Evolutionary conservation across 2,888 invertebrate genomes (phyloP).

Genomic region (Mantis religiosa): DNA sequence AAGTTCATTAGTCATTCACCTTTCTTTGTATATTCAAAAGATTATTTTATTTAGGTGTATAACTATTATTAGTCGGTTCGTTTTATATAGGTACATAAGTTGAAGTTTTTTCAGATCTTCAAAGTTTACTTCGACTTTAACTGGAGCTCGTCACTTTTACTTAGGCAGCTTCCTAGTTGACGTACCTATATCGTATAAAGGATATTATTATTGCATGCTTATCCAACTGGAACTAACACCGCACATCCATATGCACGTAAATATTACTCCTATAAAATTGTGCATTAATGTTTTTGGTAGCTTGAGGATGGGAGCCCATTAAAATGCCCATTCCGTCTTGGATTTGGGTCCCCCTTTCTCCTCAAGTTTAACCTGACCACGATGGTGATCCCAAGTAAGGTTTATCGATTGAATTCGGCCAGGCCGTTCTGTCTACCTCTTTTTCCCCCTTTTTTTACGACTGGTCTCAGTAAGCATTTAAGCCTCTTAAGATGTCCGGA

Average conservation of each 20-base stretch:
- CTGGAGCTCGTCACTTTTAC: no score
- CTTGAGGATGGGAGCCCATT: background rate
- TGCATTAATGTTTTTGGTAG: background rate
- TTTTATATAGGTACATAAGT: no score
- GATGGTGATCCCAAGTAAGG: constrained; percentile 4
- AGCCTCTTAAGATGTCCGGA: constrained; percentile 22
- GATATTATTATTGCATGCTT: no score
- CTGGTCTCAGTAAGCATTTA: constrained; percentile 22
- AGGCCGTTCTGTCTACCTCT: background rate
- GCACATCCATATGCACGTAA: background rate
- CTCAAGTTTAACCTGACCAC: background rate
- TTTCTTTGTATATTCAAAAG: no score
- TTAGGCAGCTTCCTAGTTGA: no score
- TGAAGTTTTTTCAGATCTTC: no score
- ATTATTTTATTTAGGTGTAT: no score
- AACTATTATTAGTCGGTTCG: no score
- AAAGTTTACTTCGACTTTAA: no score
- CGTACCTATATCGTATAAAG: no score
- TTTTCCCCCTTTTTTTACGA: constrained; percentile 1
- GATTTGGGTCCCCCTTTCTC: background rate
- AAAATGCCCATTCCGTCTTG: background rate
- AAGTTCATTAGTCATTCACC: no score
- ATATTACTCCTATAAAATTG: background rate
- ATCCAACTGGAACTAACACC: no score
- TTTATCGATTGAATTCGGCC: background rate